Base-by-base conservation (phyloP, 2,113 vertebrate species). In the Apodemus sylvaticus region DNA sequence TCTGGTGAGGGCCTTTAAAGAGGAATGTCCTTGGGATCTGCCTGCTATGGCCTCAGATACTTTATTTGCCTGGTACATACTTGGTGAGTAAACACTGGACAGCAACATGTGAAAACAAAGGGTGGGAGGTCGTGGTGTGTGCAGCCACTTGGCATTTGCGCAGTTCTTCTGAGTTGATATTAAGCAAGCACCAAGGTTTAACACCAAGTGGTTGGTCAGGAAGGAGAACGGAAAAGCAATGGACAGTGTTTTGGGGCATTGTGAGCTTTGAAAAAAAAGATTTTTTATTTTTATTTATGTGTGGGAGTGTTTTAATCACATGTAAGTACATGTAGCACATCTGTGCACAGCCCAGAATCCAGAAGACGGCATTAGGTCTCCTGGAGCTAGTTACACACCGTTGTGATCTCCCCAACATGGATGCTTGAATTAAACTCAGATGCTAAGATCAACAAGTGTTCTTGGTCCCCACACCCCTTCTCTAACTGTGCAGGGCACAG, bases 201-300 rank as follows among this genome's bases (percentile, higher is more conserved):
- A 10, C 17, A 78, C 86, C 79, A 85, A 78, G 58, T 48, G 24
- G 26, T 16, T 89, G 29, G 34, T 60, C 76, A 89, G 48, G 45
- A 66, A 78, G 60, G 34, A 78, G 89, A 64, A 85, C 62, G 88
- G 86, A 53, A 92, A 92, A 96, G 34, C 95, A 87, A n/a, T 34
- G 58, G 94, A 53, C 51, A 53, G 51, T 5, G 51, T 82, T 58
- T 58, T 7, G 3, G 45, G 45, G 45, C 45, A 48, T 48, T 48
- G 45, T 7, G 45, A 48, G 7, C 45, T 48, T 48, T 7, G 3
- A 31, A 68, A 68, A 13, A 68, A 36, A 68, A 36, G 36, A 1
- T 36, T n/a, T 55, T 60, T 60, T 42, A 83, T 60, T 83, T 83
- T 60, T 82, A 16, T 39, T 82, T 58, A 29, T 29, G 7, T 83